Evolutionary conservation across 1,140 invertebrate species (phyloP).

Genomic region (Phthorimaea operculella): DNA sequence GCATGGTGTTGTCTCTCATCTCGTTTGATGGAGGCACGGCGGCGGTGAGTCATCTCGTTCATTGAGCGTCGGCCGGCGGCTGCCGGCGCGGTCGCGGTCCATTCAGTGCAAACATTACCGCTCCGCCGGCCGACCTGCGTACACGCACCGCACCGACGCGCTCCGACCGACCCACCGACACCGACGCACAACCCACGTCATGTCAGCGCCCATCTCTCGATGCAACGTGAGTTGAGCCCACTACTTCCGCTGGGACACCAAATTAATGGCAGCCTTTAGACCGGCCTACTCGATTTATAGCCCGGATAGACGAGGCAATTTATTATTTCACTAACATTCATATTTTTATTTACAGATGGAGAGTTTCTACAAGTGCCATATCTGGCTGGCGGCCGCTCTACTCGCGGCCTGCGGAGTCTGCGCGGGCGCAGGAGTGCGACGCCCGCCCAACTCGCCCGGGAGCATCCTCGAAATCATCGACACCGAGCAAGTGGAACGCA

Average conservation of each 20-base stretch:
- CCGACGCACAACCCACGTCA: constrained; percentile 51
- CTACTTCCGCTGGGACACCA: constrained; percentile 43
- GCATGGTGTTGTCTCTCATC: constrained; percentile 41
- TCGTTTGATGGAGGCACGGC: constrained; percentile 45
- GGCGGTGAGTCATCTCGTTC: constrained; percentile 64
- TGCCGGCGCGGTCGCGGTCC: constrained; percentile 23
- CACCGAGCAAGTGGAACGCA: constrained; percentile 67
- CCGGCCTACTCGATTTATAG: constrained; percentile 18
- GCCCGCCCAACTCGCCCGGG: constrained; percentile 57
- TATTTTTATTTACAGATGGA: constrained; percentile 49
- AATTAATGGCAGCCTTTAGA: constrained; percentile 5
- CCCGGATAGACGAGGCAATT: not conserved
- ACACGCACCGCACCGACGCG: constrained; percentile 40
- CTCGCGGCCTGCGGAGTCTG: constrained; percentile 45
- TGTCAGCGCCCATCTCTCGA: constrained; percentile 45
- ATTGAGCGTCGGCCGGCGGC: constrained; percentile 42
- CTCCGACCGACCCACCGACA: constrained; percentile 36
- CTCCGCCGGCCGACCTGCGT: constrained; percentile 49
- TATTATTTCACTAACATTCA: constrained; percentile 20
- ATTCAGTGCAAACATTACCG: constrained; percentile 62
- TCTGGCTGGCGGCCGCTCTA: constrained; percentile 53
- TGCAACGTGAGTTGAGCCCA: constrained; percentile 56
- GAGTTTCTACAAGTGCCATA: constrained; percentile 45
- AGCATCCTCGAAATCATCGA: constrained; percentile 72
- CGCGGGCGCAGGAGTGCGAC: constrained; percentile 37